These are phyloP conservation scores for Melipona bicolor DNA, from an alignment of 2,888 invertebrate genomes.

Conservation along the genomic window DNA sequence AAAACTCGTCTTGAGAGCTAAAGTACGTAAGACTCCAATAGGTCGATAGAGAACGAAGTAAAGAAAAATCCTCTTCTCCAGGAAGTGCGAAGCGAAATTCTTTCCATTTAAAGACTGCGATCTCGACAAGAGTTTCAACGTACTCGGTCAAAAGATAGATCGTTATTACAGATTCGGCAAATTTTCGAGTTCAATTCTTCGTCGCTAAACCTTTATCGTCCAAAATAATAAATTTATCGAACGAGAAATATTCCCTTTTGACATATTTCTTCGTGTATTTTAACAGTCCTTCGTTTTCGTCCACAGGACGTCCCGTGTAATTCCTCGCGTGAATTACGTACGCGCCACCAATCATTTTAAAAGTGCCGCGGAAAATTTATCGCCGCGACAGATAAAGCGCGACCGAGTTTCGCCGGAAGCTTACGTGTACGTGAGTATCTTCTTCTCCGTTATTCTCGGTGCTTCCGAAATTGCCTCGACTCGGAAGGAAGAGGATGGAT, in stretches of 20 bases:
- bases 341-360: slow-evolving; percentile 37
- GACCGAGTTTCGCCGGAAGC: background rate
- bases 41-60: background rate
- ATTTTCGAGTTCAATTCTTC: background rate
- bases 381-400: slow-evolving; percentile 14
- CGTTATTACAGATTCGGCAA: background rate
- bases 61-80: too few relatives aligned
- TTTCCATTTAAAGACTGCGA: background rate
- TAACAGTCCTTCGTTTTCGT: too few relatives aligned
- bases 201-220: background rate
- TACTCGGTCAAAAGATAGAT: too few relatives aligned
- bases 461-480: slow-evolving; percentile 5
- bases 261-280: background rate
- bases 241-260: background rate
- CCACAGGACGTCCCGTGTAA: background rate
- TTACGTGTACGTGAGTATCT: background rate
- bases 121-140: background rate
- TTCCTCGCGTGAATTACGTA: background rate
- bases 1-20: too few relatives aligned
- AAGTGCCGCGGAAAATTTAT: slow-evolving; percentile 31
- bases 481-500: background rate
- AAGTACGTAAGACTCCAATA: background rate
- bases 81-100: background rate
- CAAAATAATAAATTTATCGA: background rate
- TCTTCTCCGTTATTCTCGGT: background rate